These are phyloP conservation scores for Triplophysa rosa DNA, from an alignment of 2,113 vertebrate genomes.

Conservation along the genomic window DNA sequence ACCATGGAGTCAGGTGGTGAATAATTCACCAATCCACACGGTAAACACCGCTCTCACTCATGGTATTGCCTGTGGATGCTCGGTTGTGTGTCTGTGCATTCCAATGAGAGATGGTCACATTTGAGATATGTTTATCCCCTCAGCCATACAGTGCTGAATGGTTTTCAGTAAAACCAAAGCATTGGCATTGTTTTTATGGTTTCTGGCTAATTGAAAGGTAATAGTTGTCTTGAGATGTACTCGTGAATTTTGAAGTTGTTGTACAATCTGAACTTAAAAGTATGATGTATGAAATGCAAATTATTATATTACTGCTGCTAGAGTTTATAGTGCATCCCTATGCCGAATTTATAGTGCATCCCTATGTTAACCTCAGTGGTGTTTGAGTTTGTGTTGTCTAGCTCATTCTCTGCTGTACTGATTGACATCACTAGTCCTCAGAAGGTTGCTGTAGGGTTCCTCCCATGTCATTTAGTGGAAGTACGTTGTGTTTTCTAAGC, in stretches of 20 bases:
- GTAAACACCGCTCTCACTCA: slow-evolving; percentile 32
- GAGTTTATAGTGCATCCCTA: no score
- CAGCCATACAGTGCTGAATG: neutral
- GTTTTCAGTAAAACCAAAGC: slow-evolving; percentile 6
- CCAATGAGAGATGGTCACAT: neutral
- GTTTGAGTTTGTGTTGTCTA: slow-evolving; percentile 17
- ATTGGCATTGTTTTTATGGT: slow-evolving; percentile 12
- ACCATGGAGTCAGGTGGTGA: slow-evolving; percentile 47
- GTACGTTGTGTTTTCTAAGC: neutral
- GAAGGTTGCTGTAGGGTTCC: slow-evolving; percentile 32
- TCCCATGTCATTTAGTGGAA: slow-evolving; percentile 27
- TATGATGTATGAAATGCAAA: no score
- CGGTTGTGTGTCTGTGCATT: neutral
- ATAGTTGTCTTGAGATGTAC: slow-evolving; percentile 29
- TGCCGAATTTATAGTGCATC: no score
- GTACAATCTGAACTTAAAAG: neutral
- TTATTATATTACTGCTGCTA: no score
- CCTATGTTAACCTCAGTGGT: neutral
- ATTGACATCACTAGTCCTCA: slow-evolving; percentile 40
- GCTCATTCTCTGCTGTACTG: slow-evolving; percentile 13
- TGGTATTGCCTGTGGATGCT: neutral
- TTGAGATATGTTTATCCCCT: slow-evolving; percentile 7
- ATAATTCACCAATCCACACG: slow-evolving; percentile 52
- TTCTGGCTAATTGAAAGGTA: neutral
- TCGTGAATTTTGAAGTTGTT: slow-evolving; percentile 33